Evolutionary conservation across 2,888 invertebrate species (phyloP).

Genomic region (Prosopocoilus inquinatus): DNA sequence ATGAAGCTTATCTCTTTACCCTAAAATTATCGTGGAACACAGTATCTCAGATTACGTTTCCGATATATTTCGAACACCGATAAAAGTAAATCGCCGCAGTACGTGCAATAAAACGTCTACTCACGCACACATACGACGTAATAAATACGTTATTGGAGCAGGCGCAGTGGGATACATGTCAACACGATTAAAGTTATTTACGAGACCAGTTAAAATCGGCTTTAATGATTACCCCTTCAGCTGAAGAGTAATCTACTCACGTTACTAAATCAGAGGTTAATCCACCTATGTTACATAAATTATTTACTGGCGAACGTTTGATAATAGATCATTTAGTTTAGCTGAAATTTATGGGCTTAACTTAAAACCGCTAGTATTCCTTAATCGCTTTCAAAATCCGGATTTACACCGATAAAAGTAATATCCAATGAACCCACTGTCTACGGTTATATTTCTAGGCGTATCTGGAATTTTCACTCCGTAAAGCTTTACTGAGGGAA

Average conservation of each 20-base stretch:
- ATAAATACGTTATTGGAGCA: not conserved
- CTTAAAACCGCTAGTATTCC: slow-evolving; percentile 4
- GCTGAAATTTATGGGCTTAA: slow-evolving; percentile 27
- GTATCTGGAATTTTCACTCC: too few species aligned
- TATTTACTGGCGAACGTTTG: slow-evolving; percentile 32
- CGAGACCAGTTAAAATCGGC: slow-evolving; percentile 34
- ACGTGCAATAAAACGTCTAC: too few species aligned
- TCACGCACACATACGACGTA: too few species aligned
- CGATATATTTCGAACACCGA: too few species aligned
- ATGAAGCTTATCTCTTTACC: too few species aligned
- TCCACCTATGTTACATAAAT: slow-evolving; percentile 38
- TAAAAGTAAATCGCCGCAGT: too few species aligned
- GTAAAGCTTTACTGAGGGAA: too few species aligned
- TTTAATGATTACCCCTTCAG: slow-evolving; percentile 36
- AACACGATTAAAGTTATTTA: slow-evolving; percentile 34
- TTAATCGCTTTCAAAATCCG: not conserved
- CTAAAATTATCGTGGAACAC: too few species aligned
- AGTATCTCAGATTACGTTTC: too few species aligned
- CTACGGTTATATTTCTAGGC: too few species aligned
- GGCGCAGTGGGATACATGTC: slow-evolving; percentile 29
- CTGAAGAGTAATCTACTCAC: slow-evolving; percentile 35
- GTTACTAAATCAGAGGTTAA: slow-evolving; percentile 39
- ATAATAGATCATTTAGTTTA: slow-evolving; percentile 35
- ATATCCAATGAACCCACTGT: too few species aligned
- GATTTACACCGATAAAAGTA: too few species aligned